Evolutionary conservation across 2,113 vertebrate genomes (phyloP).

Genomic region (Psilopogon haemacephalus): DNA sequence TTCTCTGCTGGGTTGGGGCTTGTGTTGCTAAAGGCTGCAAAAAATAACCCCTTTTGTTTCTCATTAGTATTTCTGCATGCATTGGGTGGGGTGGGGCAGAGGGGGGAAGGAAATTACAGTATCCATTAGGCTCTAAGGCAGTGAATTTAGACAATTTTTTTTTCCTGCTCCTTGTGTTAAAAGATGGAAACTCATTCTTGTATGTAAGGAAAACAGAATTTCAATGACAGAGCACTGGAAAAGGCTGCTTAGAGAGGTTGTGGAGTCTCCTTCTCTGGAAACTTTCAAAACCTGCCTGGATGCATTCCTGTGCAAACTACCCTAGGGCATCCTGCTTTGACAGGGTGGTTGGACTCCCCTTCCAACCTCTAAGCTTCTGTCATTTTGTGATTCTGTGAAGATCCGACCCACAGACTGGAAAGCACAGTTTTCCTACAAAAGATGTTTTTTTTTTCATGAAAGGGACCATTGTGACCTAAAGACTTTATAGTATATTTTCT

Average conservation of each 20-base stretch:
- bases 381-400: not conserved
- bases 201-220: conserved; percentile 32
- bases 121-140: not conserved
- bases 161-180: conserved; percentile 2
- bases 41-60: not conserved
- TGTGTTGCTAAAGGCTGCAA: not conserved
- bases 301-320: no score
- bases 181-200: conserved; percentile 21
- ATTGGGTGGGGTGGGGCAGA: no score
- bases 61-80: not conserved
- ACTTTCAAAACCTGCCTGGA: no score
- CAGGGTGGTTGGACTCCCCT: no score
- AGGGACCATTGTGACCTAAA: conserved; percentile 41
- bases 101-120: no score
- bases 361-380: no score
- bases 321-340: no score
- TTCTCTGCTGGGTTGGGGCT: not conserved
- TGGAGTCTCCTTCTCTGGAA: no score
- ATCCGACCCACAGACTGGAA: conserved; percentile 5
- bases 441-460: not conserved
- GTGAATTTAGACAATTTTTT: not conserved
- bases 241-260: no score
- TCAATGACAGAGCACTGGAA: not conserved
- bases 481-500: conserved; percentile 27
- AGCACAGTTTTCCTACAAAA: conserved; percentile 20